Conservation (phyloP, 1,140 invertebrate species). For the Bombus pyrosoma region DNA sequence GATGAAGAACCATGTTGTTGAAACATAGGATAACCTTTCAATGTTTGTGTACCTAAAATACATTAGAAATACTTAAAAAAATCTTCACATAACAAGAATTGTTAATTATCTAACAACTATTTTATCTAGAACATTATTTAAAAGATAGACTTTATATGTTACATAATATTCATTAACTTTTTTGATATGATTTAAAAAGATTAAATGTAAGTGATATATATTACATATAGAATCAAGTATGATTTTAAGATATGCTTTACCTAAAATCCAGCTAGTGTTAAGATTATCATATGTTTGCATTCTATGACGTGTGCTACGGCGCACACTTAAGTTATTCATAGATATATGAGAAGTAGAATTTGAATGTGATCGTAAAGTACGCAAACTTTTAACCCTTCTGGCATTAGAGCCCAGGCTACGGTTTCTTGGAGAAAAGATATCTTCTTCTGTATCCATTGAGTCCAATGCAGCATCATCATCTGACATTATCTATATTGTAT, state of each 20-base stretch:
- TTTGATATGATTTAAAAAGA: background rate
- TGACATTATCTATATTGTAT: slow-evolving; percentile 77
- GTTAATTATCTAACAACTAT: no score
- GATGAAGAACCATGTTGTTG: slow-evolving; percentile 80
- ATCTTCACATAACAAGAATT: background rate
- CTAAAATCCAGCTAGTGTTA: slow-evolving; percentile 84
- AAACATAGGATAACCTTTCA: slow-evolving; percentile 82
- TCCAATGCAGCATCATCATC: slow-evolving; percentile 80
- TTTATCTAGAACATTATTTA: background rate
- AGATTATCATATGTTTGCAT: slow-evolving; percentile 84
- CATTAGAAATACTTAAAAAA: slow-evolving; percentile 28
- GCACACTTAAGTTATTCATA: slow-evolving; percentile 79
- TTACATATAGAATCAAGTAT: background rate
- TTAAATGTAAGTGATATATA: no score
- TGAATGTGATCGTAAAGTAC: slow-evolving; percentile 77
- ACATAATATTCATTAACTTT: background rate
- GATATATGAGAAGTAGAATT: slow-evolving; percentile 70
- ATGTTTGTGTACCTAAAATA: slow-evolving; percentile 79
- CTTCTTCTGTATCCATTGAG: slow-evolving; percentile 81
- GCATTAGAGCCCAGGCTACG: slow-evolving; percentile 67
- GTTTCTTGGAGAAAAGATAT: slow-evolving; percentile 75
- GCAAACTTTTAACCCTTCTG: slow-evolving; percentile 72
- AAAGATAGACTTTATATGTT: background rate
- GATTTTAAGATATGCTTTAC: slow-evolving; percentile 59
- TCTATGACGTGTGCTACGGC: slow-evolving; percentile 84